Evolutionary conservation across 2,113 vertebrate genomes (phyloP).

Genomic region (Noturus placidus): DNA sequence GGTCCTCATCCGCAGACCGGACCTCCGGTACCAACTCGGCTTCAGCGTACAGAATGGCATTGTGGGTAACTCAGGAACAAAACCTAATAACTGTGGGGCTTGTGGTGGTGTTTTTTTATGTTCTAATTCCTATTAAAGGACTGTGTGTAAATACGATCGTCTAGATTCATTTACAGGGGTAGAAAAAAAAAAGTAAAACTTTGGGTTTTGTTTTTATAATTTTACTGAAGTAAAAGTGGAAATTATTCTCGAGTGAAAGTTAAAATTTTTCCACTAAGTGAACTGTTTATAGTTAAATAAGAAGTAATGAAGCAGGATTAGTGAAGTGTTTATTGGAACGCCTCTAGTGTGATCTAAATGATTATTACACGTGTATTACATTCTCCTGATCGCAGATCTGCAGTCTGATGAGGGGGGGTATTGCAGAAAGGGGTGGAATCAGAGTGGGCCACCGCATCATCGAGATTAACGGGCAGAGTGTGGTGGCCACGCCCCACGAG

Average conservation of each 20-base stretch:
- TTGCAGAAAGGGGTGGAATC: slow-evolving; percentile 92
- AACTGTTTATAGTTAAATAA: neutral
- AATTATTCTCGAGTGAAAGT: neutral
- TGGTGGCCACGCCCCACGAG: slow-evolving; percentile 95
- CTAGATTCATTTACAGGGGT: neutral
- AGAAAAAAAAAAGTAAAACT: neutral
- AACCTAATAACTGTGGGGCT: neutral
- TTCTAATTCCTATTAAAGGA: neutral
- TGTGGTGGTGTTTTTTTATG: neutral
- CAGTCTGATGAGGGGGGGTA: slow-evolving; percentile 97
- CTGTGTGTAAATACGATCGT: neutral
- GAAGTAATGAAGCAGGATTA: neutral
- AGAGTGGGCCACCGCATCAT: slow-evolving; percentile 97
- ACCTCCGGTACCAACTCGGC: slow-evolving; percentile 94
- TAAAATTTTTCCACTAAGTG: neutral
- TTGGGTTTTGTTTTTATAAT: neutral
- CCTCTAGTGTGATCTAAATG: neutral
- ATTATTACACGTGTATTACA: no score
- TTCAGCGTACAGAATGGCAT: slow-evolving; percentile 99
- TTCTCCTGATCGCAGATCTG: slow-evolving; percentile 79
- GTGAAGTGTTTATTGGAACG: neutral
- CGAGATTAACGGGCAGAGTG: slow-evolving; percentile 95
- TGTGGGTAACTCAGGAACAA: slow-evolving; percentile 73
- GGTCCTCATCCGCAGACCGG: slow-evolving; percentile 91
- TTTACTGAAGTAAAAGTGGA: neutral